A percentile compares a stretch with the other conserved stretches of the same genome.
Conservation (phyloP, 2,888 invertebrate genomes). For the Megalurothrips usitatus region DNA sequence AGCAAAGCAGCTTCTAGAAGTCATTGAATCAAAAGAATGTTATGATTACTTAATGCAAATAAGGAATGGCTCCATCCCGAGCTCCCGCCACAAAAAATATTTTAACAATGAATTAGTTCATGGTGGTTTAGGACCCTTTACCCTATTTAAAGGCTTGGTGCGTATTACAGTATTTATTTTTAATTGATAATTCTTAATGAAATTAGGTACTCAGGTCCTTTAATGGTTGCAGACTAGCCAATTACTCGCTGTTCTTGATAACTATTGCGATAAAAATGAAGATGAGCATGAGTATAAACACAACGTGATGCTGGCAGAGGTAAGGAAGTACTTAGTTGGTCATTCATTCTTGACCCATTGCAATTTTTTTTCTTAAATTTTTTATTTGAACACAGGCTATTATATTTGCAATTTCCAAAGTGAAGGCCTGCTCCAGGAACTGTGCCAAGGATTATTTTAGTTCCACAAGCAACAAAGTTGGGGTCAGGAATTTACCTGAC, state of each 20-base stretch:
- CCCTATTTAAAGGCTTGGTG: not conserved
- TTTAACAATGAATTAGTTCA: not conserved
- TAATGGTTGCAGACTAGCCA: not conserved
- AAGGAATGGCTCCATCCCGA: not conserved
- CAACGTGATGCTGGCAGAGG: not conserved
- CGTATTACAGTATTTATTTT: not conserved
- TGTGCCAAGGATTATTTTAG: not conserved
- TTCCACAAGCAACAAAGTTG: not conserved
- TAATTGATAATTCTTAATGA: not conserved
- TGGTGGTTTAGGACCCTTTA: not conserved
- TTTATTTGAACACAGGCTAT: not conserved
- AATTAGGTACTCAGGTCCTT: not conserved
- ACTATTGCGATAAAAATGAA: not conserved
- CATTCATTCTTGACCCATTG: not conserved
- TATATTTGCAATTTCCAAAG: not conserved
- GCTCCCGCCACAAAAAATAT: not conserved
- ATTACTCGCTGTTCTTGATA: not conserved
- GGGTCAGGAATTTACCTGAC: not conserved
- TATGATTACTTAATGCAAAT: not conserved
- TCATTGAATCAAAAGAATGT: conserved; percentile 9
- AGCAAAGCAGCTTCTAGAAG: not conserved
- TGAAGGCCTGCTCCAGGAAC: not conserved
- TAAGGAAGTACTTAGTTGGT: not conserved
- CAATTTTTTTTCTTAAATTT: not conserved
- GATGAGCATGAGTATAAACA: not conserved